phyloP scores from a whole-genome alignment of 1,140 invertebrate species.

The Piezodorus guildinii region DNA sequence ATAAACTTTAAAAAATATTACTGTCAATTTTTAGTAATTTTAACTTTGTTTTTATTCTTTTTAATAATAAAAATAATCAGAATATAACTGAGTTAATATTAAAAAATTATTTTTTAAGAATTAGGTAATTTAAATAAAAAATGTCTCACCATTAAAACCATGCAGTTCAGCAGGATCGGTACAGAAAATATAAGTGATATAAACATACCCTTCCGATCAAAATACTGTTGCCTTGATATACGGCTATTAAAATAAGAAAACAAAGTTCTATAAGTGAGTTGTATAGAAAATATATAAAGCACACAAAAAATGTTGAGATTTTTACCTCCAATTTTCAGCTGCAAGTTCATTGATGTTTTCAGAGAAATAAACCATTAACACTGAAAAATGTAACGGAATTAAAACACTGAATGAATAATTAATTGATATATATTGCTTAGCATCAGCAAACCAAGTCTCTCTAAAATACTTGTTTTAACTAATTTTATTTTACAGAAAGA shows the following conservation, averaged over 20 bases:
- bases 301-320: conserved; percentile 19
- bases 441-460: no score
- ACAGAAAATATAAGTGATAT: conserved; percentile 85
- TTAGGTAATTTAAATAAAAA: not conserved
- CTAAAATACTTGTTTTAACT: no score
- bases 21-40: no score
- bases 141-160: conserved; percentile 77
- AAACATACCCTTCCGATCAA: conserved; percentile 83
- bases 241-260: conserved; percentile 38
- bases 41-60: no score
- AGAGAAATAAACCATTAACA: conserved; percentile 73
- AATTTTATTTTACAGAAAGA: no score
- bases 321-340: conserved; percentile 64
- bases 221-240: conserved; percentile 83
- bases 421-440: no score
- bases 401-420: not conserved
- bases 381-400: conserved; percentile 39
- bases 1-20: no score
- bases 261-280: no score
- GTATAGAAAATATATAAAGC: not conserved
- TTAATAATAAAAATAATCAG: no score
- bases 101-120: no score
- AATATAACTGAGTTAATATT: no score
- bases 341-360: conserved; percentile 79
- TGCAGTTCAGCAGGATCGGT: conserved; percentile 79